Base-by-base conservation (phyloP, 2,113 vertebrate species). In the Anser cygnoides region DNA sequence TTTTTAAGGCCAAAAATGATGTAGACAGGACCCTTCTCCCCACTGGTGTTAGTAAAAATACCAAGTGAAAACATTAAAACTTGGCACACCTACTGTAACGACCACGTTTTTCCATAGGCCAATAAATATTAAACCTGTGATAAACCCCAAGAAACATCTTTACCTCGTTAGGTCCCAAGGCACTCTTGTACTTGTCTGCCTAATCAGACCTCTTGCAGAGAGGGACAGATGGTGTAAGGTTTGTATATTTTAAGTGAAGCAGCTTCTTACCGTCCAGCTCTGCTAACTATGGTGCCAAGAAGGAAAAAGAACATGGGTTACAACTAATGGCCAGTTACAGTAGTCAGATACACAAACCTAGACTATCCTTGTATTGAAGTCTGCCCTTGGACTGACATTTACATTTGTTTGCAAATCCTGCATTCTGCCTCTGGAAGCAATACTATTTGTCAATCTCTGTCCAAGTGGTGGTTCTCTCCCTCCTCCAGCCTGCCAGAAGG, bases 161-260 rank as follows among this genome's bases (percentile, higher is more conserved):
- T 46, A 74, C 1, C 52, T 35, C 46, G 87, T 84, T 26, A 87
- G 81, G 39, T 57, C 41, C 61, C 74, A 67, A 67, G 25, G 50
- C 29, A 77, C 46, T 75, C 50, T 41, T 62, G 23, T 44, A 55
- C 65, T 87, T 71, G 62, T 46, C 46, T 31, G 73, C 55, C 33
- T 76, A 73, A 95, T 70, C 33, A 61, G 89, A 58, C 46, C 65
- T 59, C 84, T 86, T 83, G 72, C 91, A 96, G 71, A 44, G 43
- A 65, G 29, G 52, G 35, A 43, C 0, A 0, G 74, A 87, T n/a
- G 57, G 77, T 82, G 21, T 21, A n/a, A 49, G 31, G n/a, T n/a
- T 39, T 3, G 3, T 35, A 4, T 28, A 62, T 31, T 81, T 90
- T 8, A 66, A 80, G n/a, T 31, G 41, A 77, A 81, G 46, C 33